Evolutionary conservation across 2,113 vertebrate species (phyloP).

Genomic region (Hylia prasina): DNA sequence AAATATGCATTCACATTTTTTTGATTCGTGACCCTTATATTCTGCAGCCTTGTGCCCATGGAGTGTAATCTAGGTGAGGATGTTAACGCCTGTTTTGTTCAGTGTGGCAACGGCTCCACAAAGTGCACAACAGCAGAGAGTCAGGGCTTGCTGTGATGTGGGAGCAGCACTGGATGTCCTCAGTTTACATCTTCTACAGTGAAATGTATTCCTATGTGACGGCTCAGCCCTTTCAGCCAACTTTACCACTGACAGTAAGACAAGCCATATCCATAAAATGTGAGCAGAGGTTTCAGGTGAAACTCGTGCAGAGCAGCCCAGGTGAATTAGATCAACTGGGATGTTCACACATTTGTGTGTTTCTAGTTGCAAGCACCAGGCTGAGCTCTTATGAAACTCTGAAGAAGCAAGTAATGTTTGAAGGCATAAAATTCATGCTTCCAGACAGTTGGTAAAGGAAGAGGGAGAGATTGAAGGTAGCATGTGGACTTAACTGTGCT

Average conservation of each 20-base stretch:
- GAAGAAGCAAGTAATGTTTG: neutral
- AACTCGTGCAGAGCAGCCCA: neutral
- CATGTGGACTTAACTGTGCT: neutral
- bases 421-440: neutral
- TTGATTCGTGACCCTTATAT: neutral
- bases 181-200: neutral
- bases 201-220: neutral
- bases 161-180: neutral
- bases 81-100: neutral
- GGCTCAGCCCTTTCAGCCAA: neutral
- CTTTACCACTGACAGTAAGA: neutral
- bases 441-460: neutral
- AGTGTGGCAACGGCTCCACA: neutral
- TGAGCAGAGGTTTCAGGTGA: neutral
- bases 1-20: neutral
- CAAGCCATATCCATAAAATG: fast-evolving
- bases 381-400: neutral
- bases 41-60: neutral
- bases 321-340: neutral
- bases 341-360: neutral
- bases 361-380: neutral
- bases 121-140: neutral
- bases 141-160: too few relatives aligned
- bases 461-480: neutral
- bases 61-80: neutral